phyloP scores from a whole-genome alignment of 2,113 vertebrate species.

The Condylura cristata region DNA sequence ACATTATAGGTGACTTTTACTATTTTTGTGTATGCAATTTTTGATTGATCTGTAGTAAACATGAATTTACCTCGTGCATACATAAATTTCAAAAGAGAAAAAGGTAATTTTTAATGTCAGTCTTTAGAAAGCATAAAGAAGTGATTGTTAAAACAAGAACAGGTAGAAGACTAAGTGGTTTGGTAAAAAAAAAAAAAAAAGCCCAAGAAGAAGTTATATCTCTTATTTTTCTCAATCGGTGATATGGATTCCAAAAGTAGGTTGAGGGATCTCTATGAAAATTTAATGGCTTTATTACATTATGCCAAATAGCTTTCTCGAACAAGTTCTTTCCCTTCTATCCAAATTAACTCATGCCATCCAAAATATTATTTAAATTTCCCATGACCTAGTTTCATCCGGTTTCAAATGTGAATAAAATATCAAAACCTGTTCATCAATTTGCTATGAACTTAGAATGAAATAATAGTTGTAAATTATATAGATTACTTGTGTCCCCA shows the following conservation, averaged over 20 bases:
- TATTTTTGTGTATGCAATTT: not conserved
- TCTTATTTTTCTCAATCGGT: not conserved
- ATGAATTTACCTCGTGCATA: not conserved
- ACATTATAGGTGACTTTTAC: not conserved
- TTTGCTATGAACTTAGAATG: not conserved
- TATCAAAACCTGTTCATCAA: not conserved
- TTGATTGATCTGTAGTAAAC: not conserved
- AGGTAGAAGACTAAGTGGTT: not conserved
- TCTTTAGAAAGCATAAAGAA: not conserved
- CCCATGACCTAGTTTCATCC: not conserved
- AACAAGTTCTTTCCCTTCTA: not conserved
- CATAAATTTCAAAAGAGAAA: not conserved
- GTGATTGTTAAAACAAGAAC: not conserved
- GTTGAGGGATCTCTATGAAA: not conserved
- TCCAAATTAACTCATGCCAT: not conserved
- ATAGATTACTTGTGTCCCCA: not conserved
- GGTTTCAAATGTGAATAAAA: slow-evolving; percentile 12
- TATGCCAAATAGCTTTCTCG: not conserved
- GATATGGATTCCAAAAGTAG: not conserved
- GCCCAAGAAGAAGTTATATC: not conserved
- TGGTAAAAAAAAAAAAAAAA: not conserved
- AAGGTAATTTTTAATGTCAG: not conserved
- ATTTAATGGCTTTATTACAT: not conserved
- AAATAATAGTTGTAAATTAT: not conserved
- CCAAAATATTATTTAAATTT: not conserved